phyloP scores from a whole-genome alignment of 1,140 invertebrate genomes.

The Drosophila tropicalis region DNA sequence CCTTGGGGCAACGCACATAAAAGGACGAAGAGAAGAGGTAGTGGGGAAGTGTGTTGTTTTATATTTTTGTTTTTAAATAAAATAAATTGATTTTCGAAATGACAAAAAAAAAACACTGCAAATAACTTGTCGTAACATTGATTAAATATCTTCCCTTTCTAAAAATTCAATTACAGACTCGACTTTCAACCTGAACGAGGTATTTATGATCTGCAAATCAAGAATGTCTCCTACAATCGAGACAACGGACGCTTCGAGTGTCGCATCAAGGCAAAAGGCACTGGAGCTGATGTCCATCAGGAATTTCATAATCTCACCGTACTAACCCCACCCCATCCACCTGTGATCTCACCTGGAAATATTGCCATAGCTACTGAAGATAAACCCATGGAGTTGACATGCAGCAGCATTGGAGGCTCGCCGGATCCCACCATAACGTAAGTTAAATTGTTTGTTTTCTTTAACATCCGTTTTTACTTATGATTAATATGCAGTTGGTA shows the following conservation, averaged over 20 bases:
- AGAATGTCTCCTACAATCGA: slow-evolving; percentile 92
- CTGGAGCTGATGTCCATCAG: slow-evolving; percentile 91
- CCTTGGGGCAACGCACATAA: background rate
- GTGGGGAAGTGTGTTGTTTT: background rate
- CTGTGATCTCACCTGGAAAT: slow-evolving; percentile 88
- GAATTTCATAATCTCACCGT: slow-evolving; percentile 93
- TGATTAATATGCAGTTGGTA: slow-evolving; percentile 86
- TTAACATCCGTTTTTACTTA: background rate
- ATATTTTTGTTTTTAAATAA: slow-evolving; percentile 51
- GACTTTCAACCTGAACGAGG: slow-evolving; percentile 91
- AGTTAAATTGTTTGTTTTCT: slow-evolving; percentile 56
- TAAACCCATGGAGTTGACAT: slow-evolving; percentile 89
- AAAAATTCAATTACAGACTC: slow-evolving; percentile 85
- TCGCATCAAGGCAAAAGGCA: slow-evolving; percentile 92
- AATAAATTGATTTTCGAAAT: slow-evolving; percentile 62
- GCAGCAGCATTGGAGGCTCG: slow-evolving; percentile 93
- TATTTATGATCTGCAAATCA: slow-evolving; percentile 93
- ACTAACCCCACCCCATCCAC: slow-evolving; percentile 91
- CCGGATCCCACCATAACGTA: slow-evolving; percentile 93
- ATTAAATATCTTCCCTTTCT: slow-evolving; percentile 3
- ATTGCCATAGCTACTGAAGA: slow-evolving; percentile 91
- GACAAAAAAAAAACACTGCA: slow-evolving; percentile 35
- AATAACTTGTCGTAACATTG: slow-evolving; percentile 20
- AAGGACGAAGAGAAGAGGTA: background rate
- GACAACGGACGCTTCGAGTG: slow-evolving; percentile 97